phyloP scores from a whole-genome alignment of 2,888 invertebrate species.

The Cordylochernes scorpioides region DNA sequence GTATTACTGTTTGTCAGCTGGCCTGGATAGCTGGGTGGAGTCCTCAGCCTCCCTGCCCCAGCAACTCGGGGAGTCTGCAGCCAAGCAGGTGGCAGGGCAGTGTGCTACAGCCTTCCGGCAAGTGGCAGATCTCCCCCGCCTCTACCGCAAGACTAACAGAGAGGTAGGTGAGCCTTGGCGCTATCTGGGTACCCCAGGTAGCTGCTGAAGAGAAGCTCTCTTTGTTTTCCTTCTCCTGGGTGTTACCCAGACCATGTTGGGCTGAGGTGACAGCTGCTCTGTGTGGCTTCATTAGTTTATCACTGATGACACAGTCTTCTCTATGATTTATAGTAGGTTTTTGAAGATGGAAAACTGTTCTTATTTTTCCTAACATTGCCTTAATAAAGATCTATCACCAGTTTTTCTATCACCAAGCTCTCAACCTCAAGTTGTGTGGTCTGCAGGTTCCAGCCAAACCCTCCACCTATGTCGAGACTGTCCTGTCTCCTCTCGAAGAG shows the following conservation, averaged over 20 bases:
- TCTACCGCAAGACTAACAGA: constrained; percentile 71
- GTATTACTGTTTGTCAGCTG: not conserved
- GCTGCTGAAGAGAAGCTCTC: too few relatives aligned
- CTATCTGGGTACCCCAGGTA: too few relatives aligned
- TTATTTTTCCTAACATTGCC: too few relatives aligned
- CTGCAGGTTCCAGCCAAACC: constrained; percentile 39
- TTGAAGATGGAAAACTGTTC: too few relatives aligned
- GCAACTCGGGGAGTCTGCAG: constrained; percentile 4
- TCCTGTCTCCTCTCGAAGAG: constrained; percentile 32
- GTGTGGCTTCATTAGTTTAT: too few relatives aligned
- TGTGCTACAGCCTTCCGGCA: constrained; percentile 18
- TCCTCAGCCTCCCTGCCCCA: not conserved
- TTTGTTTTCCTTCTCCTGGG: too few relatives aligned
- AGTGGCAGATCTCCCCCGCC: constrained; percentile 69
- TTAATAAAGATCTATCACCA: too few relatives aligned
- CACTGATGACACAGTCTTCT: too few relatives aligned
- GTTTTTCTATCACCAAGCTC: too few relatives aligned
- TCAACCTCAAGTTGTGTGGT: constrained; percentile 3
- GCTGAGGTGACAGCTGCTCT: too few relatives aligned
- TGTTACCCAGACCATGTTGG: too few relatives aligned
- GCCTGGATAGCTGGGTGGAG: not conserved
- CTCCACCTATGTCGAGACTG: constrained; percentile 45
- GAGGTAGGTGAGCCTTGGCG: constrained; percentile 25
- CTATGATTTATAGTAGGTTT: too few relatives aligned
- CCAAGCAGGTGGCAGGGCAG: constrained; percentile 4